Percentiles rank a stretch among this genome's conserved stretches.
These are phyloP conservation scores for Diarsia dahlii DNA, from an alignment of 2,888 invertebrate genomes.

Conservation along the genomic window DNA sequence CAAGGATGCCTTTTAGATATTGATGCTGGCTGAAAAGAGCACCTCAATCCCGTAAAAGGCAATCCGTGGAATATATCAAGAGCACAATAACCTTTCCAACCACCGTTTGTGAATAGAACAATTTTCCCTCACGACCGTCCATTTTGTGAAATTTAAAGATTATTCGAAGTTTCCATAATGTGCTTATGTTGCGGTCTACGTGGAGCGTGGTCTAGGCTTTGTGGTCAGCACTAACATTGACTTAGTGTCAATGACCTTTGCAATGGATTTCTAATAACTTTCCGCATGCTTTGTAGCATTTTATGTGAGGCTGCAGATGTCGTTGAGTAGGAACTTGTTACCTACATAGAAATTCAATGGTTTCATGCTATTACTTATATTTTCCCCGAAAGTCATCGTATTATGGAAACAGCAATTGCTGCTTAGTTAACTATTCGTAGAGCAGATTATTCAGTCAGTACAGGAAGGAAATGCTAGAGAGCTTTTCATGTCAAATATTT, in stretches of 20 bases:
- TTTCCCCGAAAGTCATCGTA: background rate
- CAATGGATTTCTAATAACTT: slow-evolving; percentile 67
- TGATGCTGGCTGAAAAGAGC: background rate
- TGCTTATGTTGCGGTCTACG: slow-evolving; percentile 53
- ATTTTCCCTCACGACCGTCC: slow-evolving; percentile 22
- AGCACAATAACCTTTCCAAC: slow-evolving; percentile 1
- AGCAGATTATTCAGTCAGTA: background rate
- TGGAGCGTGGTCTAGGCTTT: slow-evolving; percentile 46
- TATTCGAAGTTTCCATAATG: slow-evolving; percentile 31
- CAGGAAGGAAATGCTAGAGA: too few relatives aligned
- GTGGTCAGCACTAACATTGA: slow-evolving; percentile 45
- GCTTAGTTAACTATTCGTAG: background rate
- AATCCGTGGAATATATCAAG: background rate
- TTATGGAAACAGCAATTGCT: background rate
- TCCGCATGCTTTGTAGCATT: slow-evolving; percentile 42
- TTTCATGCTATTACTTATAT: background rate
- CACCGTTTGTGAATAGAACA: slow-evolving; percentile 17
- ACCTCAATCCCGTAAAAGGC: background rate
- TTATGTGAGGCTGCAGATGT: slow-evolving; percentile 26
- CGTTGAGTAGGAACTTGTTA: slow-evolving; percentile 14
- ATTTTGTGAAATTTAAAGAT: slow-evolving; percentile 44
- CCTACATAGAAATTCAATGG: background rate
- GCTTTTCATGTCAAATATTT: too few relatives aligned
- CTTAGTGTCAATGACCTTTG: slow-evolving; percentile 58
- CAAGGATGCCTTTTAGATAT: background rate